A percentile compares a stretch with the other conserved stretches of the same genome.
These are phyloP conservation scores for Trinorchestia longiramus DNA, from an alignment of 1,140 invertebrate genomes.

Conservation along the genomic window DNA sequence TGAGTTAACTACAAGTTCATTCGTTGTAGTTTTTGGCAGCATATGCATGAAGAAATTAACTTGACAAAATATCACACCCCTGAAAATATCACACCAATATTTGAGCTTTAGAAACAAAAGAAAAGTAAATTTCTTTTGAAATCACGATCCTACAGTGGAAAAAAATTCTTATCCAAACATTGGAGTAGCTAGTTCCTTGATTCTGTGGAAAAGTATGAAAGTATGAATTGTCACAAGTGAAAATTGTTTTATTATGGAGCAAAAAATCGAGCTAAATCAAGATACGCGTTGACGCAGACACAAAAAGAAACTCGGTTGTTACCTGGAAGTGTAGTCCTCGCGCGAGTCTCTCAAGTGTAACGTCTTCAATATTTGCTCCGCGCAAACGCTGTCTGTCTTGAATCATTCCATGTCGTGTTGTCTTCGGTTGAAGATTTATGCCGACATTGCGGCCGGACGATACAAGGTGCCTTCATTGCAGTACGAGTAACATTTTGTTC, in stretches of 20 bases:
- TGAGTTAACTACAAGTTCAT: too few relatives aligned
- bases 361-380: slow-evolving; percentile 24
- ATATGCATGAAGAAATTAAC: too few relatives aligned
- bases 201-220: background rate
- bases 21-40: too few relatives aligned
- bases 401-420: slow-evolving; percentile 5
- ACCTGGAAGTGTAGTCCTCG: background rate
- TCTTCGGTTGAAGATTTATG: background rate
- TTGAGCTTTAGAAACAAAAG: background rate
- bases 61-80: too few relatives aligned
- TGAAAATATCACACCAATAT: background rate
- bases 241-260: background rate
- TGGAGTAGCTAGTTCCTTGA: background rate
- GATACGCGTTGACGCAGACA: background rate
- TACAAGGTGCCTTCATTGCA: background rate
- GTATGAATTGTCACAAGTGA: background rate
- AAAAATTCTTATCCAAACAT: background rate
- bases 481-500: background rate
- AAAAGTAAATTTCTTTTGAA: background rate
- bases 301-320: background rate
- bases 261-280: background rate
- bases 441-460: background rate
- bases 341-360: slow-evolving; percentile 9
- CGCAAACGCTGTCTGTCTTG: slow-evolving; percentile 5
- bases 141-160: background rate